Evolutionary conservation across 2,797 vertebrate species (phyloP).

Genomic region (Enteromius anoplus): DNA sequence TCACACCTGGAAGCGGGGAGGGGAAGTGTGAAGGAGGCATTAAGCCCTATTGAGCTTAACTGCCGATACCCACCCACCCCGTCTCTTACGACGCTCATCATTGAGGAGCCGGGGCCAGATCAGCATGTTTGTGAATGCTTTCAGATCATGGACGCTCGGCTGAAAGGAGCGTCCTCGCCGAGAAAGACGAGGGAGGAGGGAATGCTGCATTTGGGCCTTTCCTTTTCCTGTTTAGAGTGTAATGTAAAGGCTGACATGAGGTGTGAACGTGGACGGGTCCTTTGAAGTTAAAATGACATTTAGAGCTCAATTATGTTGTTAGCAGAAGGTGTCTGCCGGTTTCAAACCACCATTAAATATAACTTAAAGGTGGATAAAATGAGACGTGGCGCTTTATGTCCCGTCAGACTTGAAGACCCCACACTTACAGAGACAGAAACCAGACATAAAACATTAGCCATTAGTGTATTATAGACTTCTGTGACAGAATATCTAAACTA

Average conservation of each 20-base stretch:
- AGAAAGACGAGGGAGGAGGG: constrained; percentile 36
- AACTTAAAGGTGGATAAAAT: constrained; percentile 16
- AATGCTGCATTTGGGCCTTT: constrained; percentile 52
- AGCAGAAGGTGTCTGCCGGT: constrained; percentile 64
- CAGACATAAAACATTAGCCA: neutral
- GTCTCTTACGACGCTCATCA: constrained; percentile 27
- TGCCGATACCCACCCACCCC: constrained; percentile 35
- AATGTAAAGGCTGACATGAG: constrained; percentile 55
- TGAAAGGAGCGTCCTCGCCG: constrained; percentile 46
- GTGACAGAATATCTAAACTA: neutral
- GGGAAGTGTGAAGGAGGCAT: constrained; percentile 55
- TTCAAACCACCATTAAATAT: constrained; percentile 31
- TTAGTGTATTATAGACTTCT: neutral
- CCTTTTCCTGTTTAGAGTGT: constrained; percentile 59
- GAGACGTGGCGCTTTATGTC: constrained; percentile 4
- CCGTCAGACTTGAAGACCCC: neutral
- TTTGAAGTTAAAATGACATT: constrained; percentile 77
- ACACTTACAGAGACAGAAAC: neutral
- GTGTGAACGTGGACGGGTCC: constrained; percentile 62
- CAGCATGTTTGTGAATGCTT: constrained; percentile 59
- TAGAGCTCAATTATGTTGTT: constrained; percentile 78
- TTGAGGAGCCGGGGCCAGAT: constrained; percentile 45
- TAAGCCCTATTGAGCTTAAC: constrained; percentile 53
- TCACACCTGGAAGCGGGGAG: constrained; percentile 57
- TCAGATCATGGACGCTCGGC: constrained; percentile 37